Base-by-base conservation (phyloP, 2,113 vertebrate genomes). In the Erinaceus europaeus region DNA sequence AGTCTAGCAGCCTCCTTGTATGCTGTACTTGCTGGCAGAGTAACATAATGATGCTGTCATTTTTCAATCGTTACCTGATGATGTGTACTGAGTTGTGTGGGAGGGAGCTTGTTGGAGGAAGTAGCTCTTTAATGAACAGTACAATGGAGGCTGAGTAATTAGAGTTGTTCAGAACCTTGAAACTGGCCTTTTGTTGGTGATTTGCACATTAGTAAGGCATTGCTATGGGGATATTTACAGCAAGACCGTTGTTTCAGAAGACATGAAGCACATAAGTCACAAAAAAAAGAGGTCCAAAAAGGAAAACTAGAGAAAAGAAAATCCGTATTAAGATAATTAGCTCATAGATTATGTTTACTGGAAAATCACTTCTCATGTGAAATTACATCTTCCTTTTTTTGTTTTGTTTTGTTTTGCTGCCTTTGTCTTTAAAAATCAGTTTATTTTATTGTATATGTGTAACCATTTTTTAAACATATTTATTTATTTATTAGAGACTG, bases 141-240 rank as follows among this genome's bases (percentile, higher is more conserved):
- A 95, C 96, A 95, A 91, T 86, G 95, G 91, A 96, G 76, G 82
- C 76, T 25, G 90, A 32, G 84, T 96, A 96, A 97, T 97, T 97
- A 97, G 86, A 95, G 94, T 85, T 73, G 71, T 32, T 91, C 88
- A 62, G 93, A 94, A 86, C 84, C 93, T 96, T 83, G 75, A 73
- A 88, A 68, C 0, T 1, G 94, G 85, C 65, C 82, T 94, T 93
- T 90, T 89, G 83, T 89, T 87, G 80, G 79, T 89, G 85, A 90
- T 89, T 94, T 88, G 67, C 93, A 82, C 93, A 81, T 95, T 96
- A 94, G 93, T 84, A 85, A 96, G 91, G 46, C 95, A 90, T 94
- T 85, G 64, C 89, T 96, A 79, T 94, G 94, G 90, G 93, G 94
- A 96, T 93, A 85, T 93, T 94, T 93, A 91, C 67, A 89, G 93